Base-by-base conservation (phyloP, 2,113 vertebrate species). In the Hoplias malabaricus region DNA sequence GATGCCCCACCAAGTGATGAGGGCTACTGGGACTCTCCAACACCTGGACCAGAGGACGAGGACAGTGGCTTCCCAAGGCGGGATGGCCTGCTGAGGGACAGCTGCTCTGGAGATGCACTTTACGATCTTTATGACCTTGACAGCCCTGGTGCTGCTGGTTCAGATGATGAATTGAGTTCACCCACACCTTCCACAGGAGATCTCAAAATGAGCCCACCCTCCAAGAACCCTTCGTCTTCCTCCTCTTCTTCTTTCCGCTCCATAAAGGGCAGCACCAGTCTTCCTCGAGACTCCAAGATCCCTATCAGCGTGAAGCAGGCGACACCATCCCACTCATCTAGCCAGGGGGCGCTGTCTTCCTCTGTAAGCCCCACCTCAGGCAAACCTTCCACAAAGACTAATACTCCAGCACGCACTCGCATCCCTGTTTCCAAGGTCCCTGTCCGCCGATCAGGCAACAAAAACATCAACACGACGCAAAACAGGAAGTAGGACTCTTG, bases 371-470 rank as follows among this genome's bases (percentile, higher is more conserved):
- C 92, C 0, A 87, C 88, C 0, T 85, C 84, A 59, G 89, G 89
- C 75, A 91, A 88, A 78, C 92, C 90, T 25, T 90, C 90, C 5
- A 86, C 92, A 90, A 95, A 95, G 91, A 94, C 89, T 0, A 92
- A 96, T 86, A 79, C 92, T 76, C 86, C 94, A 75, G 92, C 93
- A 81, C 94, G 94, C 84, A 96, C 91, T 69, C 95, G 96, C 90
- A 99, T 99, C 82, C 97, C 98, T 0, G 94, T 99, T 70, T 98
- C 97, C 76, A 98, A 97, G 92, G 95, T 98, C 69, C 94, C 96
- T 10, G 95, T 99, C 65, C 95, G 96, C 19, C 92, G 95, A 65
- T 93, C 96, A 74, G 94, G 93, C 90, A 95, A 88, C 88, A 94
- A 96, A 86, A 90, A 89, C 31, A 82, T 92, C 86, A 90, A 89